These are phyloP conservation scores for Dicyrtoma fusca DNA, from an alignment of 2,888 invertebrate genomes.

Conservation along the genomic window DNA sequence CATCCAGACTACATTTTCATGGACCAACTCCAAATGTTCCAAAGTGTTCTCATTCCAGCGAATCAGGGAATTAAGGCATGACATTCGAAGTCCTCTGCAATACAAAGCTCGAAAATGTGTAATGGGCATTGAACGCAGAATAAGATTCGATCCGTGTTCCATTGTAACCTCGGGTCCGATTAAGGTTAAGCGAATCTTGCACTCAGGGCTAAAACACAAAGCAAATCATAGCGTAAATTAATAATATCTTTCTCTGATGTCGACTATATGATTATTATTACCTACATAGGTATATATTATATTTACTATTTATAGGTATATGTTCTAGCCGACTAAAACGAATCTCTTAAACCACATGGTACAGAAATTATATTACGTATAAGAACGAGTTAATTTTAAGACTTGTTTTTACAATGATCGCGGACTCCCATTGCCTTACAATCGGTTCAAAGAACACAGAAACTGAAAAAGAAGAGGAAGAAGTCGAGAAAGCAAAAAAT, in stretches of 20 bases:
- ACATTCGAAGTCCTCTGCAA: constrained; percentile 51
- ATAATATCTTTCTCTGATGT: background rate
- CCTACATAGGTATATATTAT: too few relatives aligned
- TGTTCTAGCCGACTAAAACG: too few relatives aligned
- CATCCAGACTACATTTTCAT: constrained; percentile 53
- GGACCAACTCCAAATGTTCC: constrained; percentile 53
- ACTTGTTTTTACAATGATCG: too few relatives aligned
- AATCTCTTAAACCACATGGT: too few relatives aligned
- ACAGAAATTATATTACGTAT: too few relatives aligned
- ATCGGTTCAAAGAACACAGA: too few relatives aligned
- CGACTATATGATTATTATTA: too few relatives aligned
- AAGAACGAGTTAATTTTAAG: too few relatives aligned
- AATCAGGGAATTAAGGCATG: constrained; percentile 52
- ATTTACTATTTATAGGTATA: too few relatives aligned
- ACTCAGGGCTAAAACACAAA: constrained; percentile 45
- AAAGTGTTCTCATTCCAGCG: constrained; percentile 52
- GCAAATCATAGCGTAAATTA: background rate
- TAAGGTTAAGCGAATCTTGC: constrained; percentile 50
- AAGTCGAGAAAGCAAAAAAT: too few relatives aligned
- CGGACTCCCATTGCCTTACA: too few relatives aligned
- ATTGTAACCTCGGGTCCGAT: constrained; percentile 46
- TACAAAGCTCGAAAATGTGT: constrained; percentile 55
- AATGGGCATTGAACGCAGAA: constrained; percentile 50
- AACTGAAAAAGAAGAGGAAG: too few relatives aligned
- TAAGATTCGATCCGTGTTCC: constrained; percentile 49